These are phyloP conservation scores for Sandelia bainsii DNA, from an alignment of 2,797 vertebrate genomes.

Conservation along the genomic window DNA sequence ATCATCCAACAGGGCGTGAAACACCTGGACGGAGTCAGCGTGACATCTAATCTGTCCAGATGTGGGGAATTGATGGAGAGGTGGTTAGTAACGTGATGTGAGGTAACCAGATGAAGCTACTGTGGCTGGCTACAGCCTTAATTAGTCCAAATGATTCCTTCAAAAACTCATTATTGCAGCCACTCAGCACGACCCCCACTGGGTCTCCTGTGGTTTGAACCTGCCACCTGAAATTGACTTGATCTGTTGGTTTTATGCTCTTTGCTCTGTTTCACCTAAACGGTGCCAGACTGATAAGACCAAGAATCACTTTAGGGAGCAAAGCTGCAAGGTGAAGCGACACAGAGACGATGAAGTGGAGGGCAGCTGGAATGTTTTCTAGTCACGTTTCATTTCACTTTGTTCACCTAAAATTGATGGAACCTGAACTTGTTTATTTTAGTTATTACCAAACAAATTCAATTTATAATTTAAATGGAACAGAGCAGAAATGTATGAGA, in stretches of 20 bases:
- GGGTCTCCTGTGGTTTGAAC: constrained; percentile 22
- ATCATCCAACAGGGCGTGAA: no score
- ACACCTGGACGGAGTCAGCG: no score
- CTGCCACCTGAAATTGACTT: constrained; percentile 18
- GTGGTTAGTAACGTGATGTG: constrained; percentile 38
- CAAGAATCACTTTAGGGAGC: not conserved
- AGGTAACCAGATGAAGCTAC: constrained; percentile 49
- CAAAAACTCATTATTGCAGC: constrained; percentile 60
- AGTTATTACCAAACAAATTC: not conserved
- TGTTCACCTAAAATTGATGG: not conserved
- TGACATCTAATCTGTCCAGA: no score
- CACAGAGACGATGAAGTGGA: not conserved
- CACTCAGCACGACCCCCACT: constrained; percentile 38
- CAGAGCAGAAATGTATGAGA: not conserved
- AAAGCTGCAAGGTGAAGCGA: not conserved
- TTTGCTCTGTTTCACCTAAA: constrained; percentile 31
- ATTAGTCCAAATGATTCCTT: constrained; percentile 61
- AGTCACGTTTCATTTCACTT: not conserved
- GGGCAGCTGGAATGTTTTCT: not conserved
- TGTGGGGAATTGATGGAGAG: constrained; percentile 7
- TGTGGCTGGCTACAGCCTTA: constrained; percentile 50
- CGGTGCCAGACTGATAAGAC: constrained; percentile 1
- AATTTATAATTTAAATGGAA: not conserved
- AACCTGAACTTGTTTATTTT: not conserved
- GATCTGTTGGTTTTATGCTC: constrained; percentile 39